Base-by-base conservation (phyloP, 1,140 invertebrate genomes). In the Drosophila punjabiensis region DNA sequence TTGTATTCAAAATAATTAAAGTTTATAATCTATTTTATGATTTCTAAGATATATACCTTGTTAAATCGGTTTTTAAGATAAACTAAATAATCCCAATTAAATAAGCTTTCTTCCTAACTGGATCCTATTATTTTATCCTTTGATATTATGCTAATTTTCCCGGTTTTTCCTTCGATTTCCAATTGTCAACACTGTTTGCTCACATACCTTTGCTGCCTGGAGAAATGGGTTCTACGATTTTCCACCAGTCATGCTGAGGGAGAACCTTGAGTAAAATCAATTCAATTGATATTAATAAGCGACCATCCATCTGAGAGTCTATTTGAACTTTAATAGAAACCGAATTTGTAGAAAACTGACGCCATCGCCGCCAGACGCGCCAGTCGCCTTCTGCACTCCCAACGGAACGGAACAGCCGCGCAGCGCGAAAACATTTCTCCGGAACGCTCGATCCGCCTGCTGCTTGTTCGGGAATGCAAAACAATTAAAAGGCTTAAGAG, bases 211-310 rank as follows among this genome's bases (percentile, higher is more conserved):
- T 76, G 43, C 30, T 48, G 59, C 18, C n/a, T 33, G 33, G 18
- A 33, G 30, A 28, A 45, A 35, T 62, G 62, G 61, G 50, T 48
- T 30, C 48, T 30, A 70, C 37, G 33, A 32, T 50, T 69, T 87
- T 83, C n/a, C 30, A 35, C 67, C 55, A 65, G 81, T 82, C 86
- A 82, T 90, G 39, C 32, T 24, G 35, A 41, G 52, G 52, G n/a
- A 33, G 58, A 89, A 76, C 86, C 86, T 90, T 91, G 87, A 82
- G 79, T 48, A 82, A 76, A 89, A 90, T 90, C 87, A 78, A 91
- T 90, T 70, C 76, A 90, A 90, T 90, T 90, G 79, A 82, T 77
- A 70, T 90, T 83, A 86, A 90, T 90, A 77, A 65, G 77, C 37
- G 33, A 77, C 37, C 32, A 70, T 59, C 48, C 48, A 70, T 55